A percentile compares a stretch with the other conserved stretches of the same genome.
Conservation (phyloP, 2,888 invertebrate genomes). For the Achlya flavicornis region DNA sequence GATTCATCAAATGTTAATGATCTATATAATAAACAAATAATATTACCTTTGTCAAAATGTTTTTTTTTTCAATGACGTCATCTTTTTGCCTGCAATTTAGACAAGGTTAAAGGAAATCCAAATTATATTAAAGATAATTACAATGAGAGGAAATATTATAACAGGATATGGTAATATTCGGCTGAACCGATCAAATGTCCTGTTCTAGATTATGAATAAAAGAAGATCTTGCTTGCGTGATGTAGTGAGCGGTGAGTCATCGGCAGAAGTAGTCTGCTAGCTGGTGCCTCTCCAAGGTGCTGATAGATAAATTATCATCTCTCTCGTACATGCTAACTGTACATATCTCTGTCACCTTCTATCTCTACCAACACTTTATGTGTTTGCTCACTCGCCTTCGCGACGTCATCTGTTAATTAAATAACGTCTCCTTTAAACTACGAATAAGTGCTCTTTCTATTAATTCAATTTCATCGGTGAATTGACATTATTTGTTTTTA, state of each 20-base stretch:
- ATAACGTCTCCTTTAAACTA: constrained; percentile 58
- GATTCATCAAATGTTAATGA: constrained; percentile 42
- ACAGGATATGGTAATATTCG: constrained; percentile 37
- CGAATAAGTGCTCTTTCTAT: constrained; percentile 40
- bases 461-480: constrained; percentile 19
- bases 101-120: constrained; percentile 42
- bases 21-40: constrained; percentile 34
- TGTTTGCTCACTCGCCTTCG: constrained; percentile 59
- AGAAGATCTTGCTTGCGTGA: constrained; percentile 46
- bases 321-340: constrained; percentile 50
- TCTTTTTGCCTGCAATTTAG: constrained; percentile 18
- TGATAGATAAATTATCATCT: constrained; percentile 61
- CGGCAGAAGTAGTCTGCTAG: constrained; percentile 60
- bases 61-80: constrained; percentile 11
- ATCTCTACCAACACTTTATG: constrained; percentile 49
- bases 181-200: constrained; percentile 39
- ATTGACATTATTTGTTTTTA: constrained; percentile 13
- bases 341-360: constrained; percentile 61
- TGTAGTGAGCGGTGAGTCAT: constrained; percentile 55
- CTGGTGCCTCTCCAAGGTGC: constrained; percentile 47
- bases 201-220: constrained; percentile 44
- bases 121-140: constrained; percentile 23
- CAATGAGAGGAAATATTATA: constrained; percentile 23
- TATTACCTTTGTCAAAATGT: constrained; percentile 26
- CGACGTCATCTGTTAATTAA: constrained; percentile 74